Percentiles rank a stretch among this genome's conserved stretches.
These are phyloP conservation scores for Mimumesa dahlbomi DNA, from an alignment of 2,888 invertebrate genomes.

Conservation along the genomic window DNA sequence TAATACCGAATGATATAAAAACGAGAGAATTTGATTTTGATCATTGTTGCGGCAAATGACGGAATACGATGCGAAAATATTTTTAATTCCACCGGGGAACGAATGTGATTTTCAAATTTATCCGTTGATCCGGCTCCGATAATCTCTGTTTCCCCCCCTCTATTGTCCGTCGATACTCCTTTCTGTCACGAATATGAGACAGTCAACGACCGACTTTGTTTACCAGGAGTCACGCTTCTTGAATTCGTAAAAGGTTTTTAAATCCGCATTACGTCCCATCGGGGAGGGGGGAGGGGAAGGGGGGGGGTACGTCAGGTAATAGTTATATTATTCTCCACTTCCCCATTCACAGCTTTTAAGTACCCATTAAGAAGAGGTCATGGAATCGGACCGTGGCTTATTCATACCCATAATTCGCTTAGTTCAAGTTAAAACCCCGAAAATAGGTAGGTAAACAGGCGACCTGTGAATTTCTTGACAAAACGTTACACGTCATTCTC, in stretches of 20 bases:
- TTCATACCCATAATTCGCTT: conserved; percentile 4
- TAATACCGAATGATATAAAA: too few species aligned
- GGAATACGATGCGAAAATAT: not conserved
- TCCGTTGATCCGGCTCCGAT: too few species aligned
- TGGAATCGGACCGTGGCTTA: not conserved
- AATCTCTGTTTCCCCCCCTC: too few species aligned
- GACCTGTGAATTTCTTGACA: not conserved
- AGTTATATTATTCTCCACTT: conserved; percentile 1
- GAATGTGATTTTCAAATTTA: too few species aligned
- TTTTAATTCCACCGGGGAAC: too few species aligned
- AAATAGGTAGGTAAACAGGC: not conserved
- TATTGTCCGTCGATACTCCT: not conserved
- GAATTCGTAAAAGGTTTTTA: conserved; percentile 13
- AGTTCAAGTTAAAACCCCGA: not conserved
- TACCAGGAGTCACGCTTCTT: conserved; percentile 16
- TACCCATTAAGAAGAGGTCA: not conserved
- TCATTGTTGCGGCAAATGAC: too few species aligned
- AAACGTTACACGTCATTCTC: not conserved
- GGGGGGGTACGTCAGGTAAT: not conserved
- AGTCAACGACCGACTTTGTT: conserved; percentile 5
- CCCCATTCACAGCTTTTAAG: conserved; percentile 1
- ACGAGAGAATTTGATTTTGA: too few species aligned
- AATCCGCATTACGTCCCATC: not conserved
- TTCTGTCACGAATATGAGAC: not conserved
- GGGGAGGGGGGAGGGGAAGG: too few species aligned